Evolutionary conservation across 2,888 invertebrate species (phyloP).

Genomic region (Drosophila incognita): DNA sequence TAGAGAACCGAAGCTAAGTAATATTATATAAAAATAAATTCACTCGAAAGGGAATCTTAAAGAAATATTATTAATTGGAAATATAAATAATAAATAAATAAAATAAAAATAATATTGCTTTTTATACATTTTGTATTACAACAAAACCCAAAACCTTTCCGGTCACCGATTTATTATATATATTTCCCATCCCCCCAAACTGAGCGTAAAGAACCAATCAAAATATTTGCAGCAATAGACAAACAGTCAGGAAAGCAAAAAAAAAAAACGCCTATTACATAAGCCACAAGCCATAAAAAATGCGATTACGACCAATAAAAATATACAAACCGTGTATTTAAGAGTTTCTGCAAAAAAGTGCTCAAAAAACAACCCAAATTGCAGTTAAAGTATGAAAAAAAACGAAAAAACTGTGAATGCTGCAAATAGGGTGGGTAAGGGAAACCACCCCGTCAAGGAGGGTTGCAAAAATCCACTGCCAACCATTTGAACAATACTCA

Average conservation of each 20-base stretch:
- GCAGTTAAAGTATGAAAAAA: conserved; percentile 10
- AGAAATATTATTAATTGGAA: no score
- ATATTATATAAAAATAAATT: no score
- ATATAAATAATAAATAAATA: no score
- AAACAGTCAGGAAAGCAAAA: conserved; percentile 43
- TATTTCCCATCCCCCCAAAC: conserved; percentile 1
- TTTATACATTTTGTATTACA: no score
- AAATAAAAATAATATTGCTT: no score
- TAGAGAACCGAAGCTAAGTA: no score
- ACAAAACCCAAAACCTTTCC: neutral
- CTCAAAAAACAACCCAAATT: conserved; percentile 34
- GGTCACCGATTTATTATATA: neutral
- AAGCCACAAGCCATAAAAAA: conserved; percentile 60
- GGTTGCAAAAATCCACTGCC: conserved; percentile 54
- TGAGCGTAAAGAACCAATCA: conserved; percentile 55
- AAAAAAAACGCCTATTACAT: conserved; percentile 52
- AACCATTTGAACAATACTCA: conserved; percentile 50
- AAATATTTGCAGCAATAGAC: conserved; percentile 41
- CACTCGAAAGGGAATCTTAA: no score
- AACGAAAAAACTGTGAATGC: conserved; percentile 35
- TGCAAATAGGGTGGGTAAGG: conserved; percentile 52
- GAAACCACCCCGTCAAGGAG: conserved; percentile 58
- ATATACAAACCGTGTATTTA: conserved; percentile 28
- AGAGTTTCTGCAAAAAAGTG: conserved; percentile 25
- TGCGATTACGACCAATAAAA: conserved; percentile 69